Conservation (phyloP, 1,140 invertebrate genomes). For the Archivesica marissinica region DNA sequence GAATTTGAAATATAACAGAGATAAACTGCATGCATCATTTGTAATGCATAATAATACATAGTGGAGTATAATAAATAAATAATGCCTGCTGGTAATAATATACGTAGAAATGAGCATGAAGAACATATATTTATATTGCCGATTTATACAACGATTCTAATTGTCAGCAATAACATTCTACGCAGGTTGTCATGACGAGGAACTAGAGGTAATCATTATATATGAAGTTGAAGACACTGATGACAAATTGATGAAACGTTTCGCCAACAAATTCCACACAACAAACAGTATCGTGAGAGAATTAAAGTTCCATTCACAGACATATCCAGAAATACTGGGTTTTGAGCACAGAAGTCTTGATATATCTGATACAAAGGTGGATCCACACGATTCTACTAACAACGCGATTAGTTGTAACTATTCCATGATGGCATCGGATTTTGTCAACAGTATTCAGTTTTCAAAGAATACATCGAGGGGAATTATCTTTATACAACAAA, state of each 20-base stretch:
- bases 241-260: neutral
- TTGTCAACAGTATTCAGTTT: constrained; percentile 6
- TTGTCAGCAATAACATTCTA: no score
- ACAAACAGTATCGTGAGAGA: neutral
- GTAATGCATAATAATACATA: no score
- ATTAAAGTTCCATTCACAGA: neutral
- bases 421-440: neutral
- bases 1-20: no score
- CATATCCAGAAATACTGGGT: neutral
- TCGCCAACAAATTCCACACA: neutral
- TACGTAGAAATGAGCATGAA: no score
- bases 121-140: no score
- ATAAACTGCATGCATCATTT: no score
- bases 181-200: neutral
- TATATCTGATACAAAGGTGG: constrained; percentile 13
- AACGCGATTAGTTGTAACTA: neutral
- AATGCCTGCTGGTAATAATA: no score
- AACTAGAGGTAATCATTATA: neutral
- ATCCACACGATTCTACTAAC: neutral
- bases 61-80: no score
- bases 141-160: no score
- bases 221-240: neutral
- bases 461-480: neutral
- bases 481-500: constrained; percentile 1
- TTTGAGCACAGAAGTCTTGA: neutral